Conservation (phyloP, 2,797 vertebrate species). For the Silurus aristotelis region DNA sequence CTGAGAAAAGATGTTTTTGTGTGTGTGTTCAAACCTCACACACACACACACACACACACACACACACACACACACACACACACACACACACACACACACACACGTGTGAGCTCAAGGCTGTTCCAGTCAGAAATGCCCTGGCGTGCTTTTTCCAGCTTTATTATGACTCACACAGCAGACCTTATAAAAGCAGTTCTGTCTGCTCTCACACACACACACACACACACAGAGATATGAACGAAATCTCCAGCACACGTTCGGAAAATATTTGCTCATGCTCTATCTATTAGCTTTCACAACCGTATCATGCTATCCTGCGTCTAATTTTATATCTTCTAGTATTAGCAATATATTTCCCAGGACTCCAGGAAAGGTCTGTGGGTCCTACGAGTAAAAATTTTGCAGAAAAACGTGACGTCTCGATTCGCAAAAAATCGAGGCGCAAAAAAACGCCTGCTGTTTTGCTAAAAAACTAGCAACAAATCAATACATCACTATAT, state of each 20-base stretch:
- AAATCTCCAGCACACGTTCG: no score
- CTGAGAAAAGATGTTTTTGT: not conserved
- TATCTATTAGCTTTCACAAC: not conserved
- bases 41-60: not conserved
- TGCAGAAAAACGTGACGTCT: not conserved
- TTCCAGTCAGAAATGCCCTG: constrained; percentile 38
- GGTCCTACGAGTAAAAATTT: not conserved
- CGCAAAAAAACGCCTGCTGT: not conserved
- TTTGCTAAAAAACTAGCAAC: not conserved
- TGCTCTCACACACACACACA: not conserved
- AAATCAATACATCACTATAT: not conserved
- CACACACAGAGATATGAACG: not conserved
- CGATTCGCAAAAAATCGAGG: no score
- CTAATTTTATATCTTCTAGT: not conserved
- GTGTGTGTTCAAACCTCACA: not conserved
- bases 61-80: not conserved
- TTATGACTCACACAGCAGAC: constrained; percentile 10
- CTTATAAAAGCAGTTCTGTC: not conserved
- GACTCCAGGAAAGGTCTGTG: not conserved
- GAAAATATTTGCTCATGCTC: not conserved
- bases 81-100: constrained; percentile 4
- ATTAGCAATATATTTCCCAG: not conserved
- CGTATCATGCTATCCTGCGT: not conserved
- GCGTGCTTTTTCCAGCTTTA: constrained; percentile 29
- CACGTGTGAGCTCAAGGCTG: not conserved